These are phyloP conservation scores for Sphenopsis melanotis DNA, from an alignment of 2,797 vertebrate species.

Conservation along the genomic window DNA sequence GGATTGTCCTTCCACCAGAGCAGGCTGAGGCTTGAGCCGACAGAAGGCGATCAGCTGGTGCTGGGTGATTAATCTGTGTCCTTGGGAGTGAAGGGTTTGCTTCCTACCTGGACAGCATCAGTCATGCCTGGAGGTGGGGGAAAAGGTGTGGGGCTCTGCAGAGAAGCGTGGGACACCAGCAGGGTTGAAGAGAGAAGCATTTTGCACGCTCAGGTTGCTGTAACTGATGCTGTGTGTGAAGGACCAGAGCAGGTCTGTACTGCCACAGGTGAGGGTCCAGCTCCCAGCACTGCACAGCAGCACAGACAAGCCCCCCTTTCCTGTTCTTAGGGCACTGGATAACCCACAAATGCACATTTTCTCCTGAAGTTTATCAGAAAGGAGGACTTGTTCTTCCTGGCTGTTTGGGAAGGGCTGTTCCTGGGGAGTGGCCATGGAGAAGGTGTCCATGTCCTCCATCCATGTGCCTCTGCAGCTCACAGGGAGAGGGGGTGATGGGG, in stretches of 20 bases:
- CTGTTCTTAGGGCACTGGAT: not conserved
- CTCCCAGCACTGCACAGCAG: not conserved
- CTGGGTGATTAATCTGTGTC: not conserved
- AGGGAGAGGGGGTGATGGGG: rapidly evolving
- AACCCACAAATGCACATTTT: not conserved
- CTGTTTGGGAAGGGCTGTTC: not conserved
- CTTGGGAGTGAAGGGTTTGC: not conserved
- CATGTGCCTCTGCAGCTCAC: not conserved
- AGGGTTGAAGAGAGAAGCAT: not conserved
- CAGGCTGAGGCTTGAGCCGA: not conserved
- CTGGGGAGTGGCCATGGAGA: not conserved
- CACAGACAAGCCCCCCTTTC: rapidly evolving
- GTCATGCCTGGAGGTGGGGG: not conserved
- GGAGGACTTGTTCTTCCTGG: not conserved
- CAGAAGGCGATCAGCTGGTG: not conserved
- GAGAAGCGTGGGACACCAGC: rapidly evolving
- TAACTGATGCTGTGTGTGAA: rapidly evolving
- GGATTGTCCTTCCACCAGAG: rapidly evolving
- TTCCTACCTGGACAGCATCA: not conserved
- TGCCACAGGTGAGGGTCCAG: not conserved
- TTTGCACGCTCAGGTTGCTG: not conserved
- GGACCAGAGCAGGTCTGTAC: rapidly evolving
- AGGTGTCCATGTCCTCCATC: not conserved
- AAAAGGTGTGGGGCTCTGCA: not conserved
- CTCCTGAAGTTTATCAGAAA: not conserved